Conservation (phyloP, 2,888 invertebrate species). For the Tiliacea aurago region DNA sequence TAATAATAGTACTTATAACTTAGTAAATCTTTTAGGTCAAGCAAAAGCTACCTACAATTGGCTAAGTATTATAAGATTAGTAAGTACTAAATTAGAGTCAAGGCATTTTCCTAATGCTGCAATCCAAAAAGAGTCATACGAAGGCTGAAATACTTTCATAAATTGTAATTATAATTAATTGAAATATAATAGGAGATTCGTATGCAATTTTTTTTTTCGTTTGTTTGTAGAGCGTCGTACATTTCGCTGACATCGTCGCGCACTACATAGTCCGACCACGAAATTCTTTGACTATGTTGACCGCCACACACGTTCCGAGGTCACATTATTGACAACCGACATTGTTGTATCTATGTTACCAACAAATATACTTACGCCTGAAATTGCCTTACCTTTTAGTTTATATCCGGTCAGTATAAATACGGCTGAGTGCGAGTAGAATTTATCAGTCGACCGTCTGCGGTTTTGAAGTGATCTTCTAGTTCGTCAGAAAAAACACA, state of each 20-base stretch:
- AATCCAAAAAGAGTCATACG: conserved; percentile 41
- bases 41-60: conserved; percentile 54
- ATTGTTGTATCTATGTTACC: conserved; percentile 81
- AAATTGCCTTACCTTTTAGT: conserved; percentile 85
- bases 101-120: conserved; percentile 52
- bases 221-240: conserved; percentile 39
- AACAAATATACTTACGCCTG: conserved; percentile 69
- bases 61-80: conserved; percentile 50
- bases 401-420: conserved; percentile 88
- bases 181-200: conserved; percentile 26
- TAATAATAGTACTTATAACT: conserved; percentile 52
- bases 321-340: conserved; percentile 87
- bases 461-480: conserved; percentile 86
- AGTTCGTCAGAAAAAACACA: conserved; percentile 78
- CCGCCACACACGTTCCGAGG: conserved; percentile 84
- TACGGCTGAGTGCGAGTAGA: conserved; percentile 73
- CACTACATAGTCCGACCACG: conserved; percentile 84
- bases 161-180: conserved; percentile 30
- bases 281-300: conserved; percentile 81
- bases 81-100: conserved; percentile 49
- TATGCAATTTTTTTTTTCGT: conserved; percentile 24
- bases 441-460: conserved; percentile 69
- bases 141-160: conserved; percentile 43
- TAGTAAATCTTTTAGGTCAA: conserved; percentile 58
- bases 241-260: conserved; percentile 74